Evolutionary conservation across 2,797 vertebrate genomes (phyloP).

Genomic region (Alauda arvensis): DNA sequence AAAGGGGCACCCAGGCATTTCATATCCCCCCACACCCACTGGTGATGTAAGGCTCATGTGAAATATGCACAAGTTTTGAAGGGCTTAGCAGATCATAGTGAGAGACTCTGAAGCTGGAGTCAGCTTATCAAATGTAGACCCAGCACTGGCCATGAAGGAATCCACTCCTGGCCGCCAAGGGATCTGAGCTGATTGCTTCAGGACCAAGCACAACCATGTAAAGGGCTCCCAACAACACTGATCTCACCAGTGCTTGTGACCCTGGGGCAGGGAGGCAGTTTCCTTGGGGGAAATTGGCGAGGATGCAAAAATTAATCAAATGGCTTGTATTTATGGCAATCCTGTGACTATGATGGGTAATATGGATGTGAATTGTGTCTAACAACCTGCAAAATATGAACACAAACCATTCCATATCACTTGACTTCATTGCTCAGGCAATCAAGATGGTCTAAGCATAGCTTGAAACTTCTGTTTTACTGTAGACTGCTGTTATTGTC

Average conservation of each 20-base stretch:
- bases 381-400: background rate
- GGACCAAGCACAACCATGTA: background rate
- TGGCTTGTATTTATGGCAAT: background rate
- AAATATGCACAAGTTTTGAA: background rate
- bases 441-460: background rate
- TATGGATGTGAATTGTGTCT: background rate
- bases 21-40: background rate
- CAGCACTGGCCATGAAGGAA: background rate
- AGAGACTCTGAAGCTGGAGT: background rate
- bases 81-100: background rate
- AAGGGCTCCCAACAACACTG: background rate
- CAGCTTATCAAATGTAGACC: background rate
- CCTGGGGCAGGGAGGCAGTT: background rate
- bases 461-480: background rate
- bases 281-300: background rate
- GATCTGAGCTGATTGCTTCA: background rate
- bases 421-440: background rate
- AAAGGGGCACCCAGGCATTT: background rate
- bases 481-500: background rate
- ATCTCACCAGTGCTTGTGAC: background rate
- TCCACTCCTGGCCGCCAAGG: background rate
- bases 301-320: background rate
- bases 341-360: background rate
- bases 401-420: rapidly evolving
- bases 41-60: background rate